A percentile compares a stretch with the other conserved stretches of the same genome.
Evolutionary conservation across 2,113 vertebrate genomes (phyloP).

Genomic region (Mystacornis crossleyi): DNA sequence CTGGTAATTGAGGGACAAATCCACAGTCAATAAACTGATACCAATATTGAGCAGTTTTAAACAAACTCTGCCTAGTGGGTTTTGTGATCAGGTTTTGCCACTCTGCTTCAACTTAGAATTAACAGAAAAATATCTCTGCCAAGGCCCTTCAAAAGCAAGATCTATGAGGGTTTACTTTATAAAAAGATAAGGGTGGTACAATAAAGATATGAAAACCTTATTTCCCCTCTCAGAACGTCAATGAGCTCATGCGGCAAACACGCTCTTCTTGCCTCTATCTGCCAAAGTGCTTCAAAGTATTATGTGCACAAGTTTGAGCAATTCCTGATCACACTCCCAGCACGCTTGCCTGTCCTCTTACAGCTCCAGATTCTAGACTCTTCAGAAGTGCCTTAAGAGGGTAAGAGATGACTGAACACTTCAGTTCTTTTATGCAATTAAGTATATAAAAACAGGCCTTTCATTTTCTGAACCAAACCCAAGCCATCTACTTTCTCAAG

Average conservation of each 20-base stretch:
- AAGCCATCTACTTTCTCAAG: not conserved
- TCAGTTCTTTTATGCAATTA: not conserved
- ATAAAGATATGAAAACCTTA: slow-evolving; percentile 38
- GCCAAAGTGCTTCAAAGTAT: not conserved
- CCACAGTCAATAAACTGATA: slow-evolving; percentile 16
- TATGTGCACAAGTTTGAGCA: not conserved
- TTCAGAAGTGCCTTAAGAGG: not conserved
- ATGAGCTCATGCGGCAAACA: not conserved
- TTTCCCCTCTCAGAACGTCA: not conserved
- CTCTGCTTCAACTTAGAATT: not conserved
- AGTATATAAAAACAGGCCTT: not conserved
- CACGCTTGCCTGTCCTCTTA: not conserved
- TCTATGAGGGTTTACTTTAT: not conserved
- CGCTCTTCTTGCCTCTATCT: not conserved
- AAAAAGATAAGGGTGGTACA: slow-evolving; percentile 35
- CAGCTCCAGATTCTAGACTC: not conserved
- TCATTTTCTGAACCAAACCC: not conserved
- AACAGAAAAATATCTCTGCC: slow-evolving; percentile 17
- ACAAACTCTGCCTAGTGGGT: not conserved
- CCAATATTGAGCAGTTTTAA: not conserved
- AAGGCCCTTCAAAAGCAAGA: slow-evolving; percentile 33
- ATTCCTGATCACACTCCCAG: not conserved
- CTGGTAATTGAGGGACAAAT: slow-evolving; percentile 21
- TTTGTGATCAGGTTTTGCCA: not conserved
- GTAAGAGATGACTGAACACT: not conserved